Evolutionary conservation across 2,797 vertebrate species (phyloP), one percentile per base, ranked within the genome.

Genomic region (Girardinus metallicus): DNA sequence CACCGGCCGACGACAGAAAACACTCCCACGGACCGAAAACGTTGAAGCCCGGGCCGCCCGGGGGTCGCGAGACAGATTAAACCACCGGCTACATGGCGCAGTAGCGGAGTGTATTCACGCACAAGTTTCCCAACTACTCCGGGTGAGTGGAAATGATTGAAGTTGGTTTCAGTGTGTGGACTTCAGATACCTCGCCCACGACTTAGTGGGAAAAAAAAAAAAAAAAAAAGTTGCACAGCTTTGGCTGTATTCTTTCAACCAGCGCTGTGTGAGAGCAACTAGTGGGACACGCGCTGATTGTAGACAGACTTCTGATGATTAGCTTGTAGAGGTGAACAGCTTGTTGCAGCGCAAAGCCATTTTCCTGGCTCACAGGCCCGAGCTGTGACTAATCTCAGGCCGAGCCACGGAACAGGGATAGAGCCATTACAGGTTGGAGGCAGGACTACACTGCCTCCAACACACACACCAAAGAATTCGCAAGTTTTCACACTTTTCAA

Each of bases 331-430:
- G 71, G 80, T 70, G 10, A 80, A 49, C 70, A 60, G 84, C 80
- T 81, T 78, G 88, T 77, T 79, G 83, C 77, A 21, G 0, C 2
- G 71, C 15, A 79, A 85, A 91, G 90, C 89, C 76, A 13, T 86
- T 85, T 86, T 85, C 85, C 82, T 86, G 89, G 81, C 82, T 85
- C 86, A 12, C 83, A 92, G 92, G 93, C 93, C 93, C 80, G 89
- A 79, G 85, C 83, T 53, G 83, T 77, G 90, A 88, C 90, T 90
- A 91, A 93, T 85, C 90, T 85, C 77, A 86, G 93, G 93, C 93
- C 89, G 4, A 82, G 74, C 82, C 79, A 12, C 83, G 74, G 79
- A 87, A 81, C 89, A 47, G 74, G 80, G 79, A 85, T 29, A 23
- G 41, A 31, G 83, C 85, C 76, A 62, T 72, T 70, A 73, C 83